phyloP scores from a whole-genome alignment of 2,113 vertebrate genomes.

The Microcebus lehilahytsara region DNA sequence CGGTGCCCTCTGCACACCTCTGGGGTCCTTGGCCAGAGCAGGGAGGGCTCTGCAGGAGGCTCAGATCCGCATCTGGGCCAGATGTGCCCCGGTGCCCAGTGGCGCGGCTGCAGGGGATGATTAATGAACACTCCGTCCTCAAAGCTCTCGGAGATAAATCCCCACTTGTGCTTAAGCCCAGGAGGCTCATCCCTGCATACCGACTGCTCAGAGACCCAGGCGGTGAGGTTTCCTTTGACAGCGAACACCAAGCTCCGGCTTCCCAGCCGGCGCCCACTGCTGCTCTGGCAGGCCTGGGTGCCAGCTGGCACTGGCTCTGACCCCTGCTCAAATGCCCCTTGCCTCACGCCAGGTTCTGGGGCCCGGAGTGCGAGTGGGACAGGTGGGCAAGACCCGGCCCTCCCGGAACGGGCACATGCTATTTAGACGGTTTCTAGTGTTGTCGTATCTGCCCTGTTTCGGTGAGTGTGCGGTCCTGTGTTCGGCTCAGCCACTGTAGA shows the following conservation, averaged over 20 bases:
- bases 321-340: neutral
- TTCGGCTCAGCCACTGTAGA: neutral
- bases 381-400: rapidly evolving
- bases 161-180: rapidly evolving
- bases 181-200: neutral
- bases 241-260: neutral
- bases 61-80: neutral
- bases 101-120: neutral
- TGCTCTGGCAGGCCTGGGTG: neutral
- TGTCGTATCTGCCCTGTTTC: rapidly evolving
- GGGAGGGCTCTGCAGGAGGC: neutral
- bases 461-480: rapidly evolving
- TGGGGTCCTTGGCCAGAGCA: rapidly evolving
- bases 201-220: rapidly evolving
- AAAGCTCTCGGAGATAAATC: neutral
- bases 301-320: rapidly evolving
- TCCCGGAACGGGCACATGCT: rapidly evolving
- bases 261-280: rapidly evolving
- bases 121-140: neutral
- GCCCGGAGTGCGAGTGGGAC: neutral
- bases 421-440: too few relatives aligned
- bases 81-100: neutral
- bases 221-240: neutral
- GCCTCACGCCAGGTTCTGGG: neutral
- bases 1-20: rapidly evolving